Evolutionary conservation across 2,888 invertebrate genomes (phyloP), one percentile per base, ranked within the genome.

Genomic region (Eupithecia subumbrata): DNA sequence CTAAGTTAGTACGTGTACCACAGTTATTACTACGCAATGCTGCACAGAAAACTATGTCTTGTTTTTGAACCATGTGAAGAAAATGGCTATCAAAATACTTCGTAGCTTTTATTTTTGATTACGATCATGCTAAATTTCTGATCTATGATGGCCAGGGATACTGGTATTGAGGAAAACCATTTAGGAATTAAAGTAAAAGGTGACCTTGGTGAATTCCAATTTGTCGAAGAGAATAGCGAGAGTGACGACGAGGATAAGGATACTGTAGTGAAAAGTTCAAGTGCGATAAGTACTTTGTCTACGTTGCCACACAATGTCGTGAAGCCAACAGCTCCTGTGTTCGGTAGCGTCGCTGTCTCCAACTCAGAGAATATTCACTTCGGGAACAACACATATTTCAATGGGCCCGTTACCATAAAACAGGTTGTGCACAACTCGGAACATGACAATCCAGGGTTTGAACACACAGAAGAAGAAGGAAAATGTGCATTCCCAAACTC

Each of bases 351-450:
- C 40, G 95, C 95, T 34, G 95, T 97, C 2, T 95, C 94, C 45
- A 96, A 97, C 83, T 97, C 97, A 0, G 95, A 95, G 40, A 96
- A 97, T 87, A 96, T 97, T 3, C 97, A 97, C 80, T 96, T 97
- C 82, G 97, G 97, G 0, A 97, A 97, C 83, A 97, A 96, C 83
- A 97, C 97, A 8, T 96, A 96, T 84, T 97, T 97, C 85, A 96
- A 97, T 85, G 97, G 97, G 9, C 97, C 97, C 68, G 97, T 97
- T 22, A 97, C 96, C 48, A 97, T 97, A 82, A 97, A 97, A 86
- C 97, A 97, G 87, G 95, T 97, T 80, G 94, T 97, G 74, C 96
- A 96, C 25, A 87, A 87, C 78, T 75, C 84, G 56, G 94, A 92
- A 9, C 78, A 91, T 56, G 93, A 92, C 14, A 94, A 95, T 83